Base-by-base conservation (phyloP, 2,113 vertebrate species). In the Sceloporus undulatus region DNA sequence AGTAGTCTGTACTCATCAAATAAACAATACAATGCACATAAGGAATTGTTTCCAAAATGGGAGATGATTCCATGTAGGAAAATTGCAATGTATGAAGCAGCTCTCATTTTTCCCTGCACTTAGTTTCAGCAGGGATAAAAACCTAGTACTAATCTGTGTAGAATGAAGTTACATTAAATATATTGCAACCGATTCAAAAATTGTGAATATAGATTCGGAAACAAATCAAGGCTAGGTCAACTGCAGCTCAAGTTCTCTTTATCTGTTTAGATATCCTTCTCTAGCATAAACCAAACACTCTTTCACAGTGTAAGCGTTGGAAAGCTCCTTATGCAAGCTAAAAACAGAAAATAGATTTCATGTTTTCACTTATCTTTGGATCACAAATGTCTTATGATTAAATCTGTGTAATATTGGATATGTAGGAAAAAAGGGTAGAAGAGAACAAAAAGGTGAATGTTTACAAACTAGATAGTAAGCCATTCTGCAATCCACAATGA, bases 381-480 rank as follows among this genome's bases (percentile, higher is more conserved):
- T 54, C 73, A 34, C 71, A 75, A 90, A 87, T 0, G 5, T 21
- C 84, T 68, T 76, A 73, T 1, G 14, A 23, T 87, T 84, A 34
- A 66, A 13, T 2, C 59, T 13, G 25, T 18, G 34, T 77, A 90
- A 79, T 9, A 88, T 71, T 70, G 23, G 78, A 13, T 0, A 1
- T 0, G 0, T 56, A 74, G 79, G 27, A 10, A 76, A 91, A 85
- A 88, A 83, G 2, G 85, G 0, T 1, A 48, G 9, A 4, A 2
- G 38, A 29, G 9, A 73, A 65, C 2, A 76, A 68, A 66, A 56
- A 73, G 5, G 9, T 74, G 34, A 25, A 38, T 40, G 59, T 29
- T 83, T 68, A 66, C 19, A 82, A 87, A 65, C 5, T 27, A n/a
- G 23, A 62, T 54, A n/a, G 29, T 27, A 70, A 25, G 13, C 74